A percentile compares a stretch with the other conserved stretches of the same genome.
Evolutionary conservation across 2,888 invertebrate genomes (phyloP).

Genomic region (Diaperis boleti): DNA sequence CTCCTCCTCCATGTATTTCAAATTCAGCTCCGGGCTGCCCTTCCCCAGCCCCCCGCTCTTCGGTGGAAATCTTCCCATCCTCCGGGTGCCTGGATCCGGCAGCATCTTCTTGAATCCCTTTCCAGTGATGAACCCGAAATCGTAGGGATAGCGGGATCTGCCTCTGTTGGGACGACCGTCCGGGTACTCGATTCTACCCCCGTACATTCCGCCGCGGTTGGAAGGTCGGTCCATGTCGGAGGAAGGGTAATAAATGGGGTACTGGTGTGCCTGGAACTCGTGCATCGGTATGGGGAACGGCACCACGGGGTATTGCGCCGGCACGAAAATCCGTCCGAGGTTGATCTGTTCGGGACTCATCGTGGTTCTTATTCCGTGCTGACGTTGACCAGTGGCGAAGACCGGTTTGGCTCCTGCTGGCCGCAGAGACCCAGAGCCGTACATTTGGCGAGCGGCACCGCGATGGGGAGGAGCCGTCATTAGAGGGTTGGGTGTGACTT

Average conservation of each 20-base stretch:
- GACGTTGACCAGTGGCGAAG: constrained; percentile 58
- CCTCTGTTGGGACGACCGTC: constrained; percentile 56
- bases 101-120: constrained; percentile 50
- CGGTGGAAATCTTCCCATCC: constrained; percentile 41
- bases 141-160: constrained; percentile 51
- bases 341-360: constrained; percentile 53
- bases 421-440: constrained; percentile 70
- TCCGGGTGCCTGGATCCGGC: constrained; percentile 35
- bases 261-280: constrained; percentile 51
- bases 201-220: constrained; percentile 57
- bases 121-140: constrained; percentile 55
- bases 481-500: constrained; percentile 52
- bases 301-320: constrained; percentile 46
- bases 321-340: constrained; percentile 34
- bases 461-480: constrained; percentile 67
- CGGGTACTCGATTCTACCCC: constrained; percentile 60
- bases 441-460: constrained; percentile 71
- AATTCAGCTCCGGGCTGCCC: constrained; percentile 22
- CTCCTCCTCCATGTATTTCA: constrained; percentile 49
- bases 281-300: constrained; percentile 51
- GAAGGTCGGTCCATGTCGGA: constrained; percentile 35
- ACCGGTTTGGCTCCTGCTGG: constrained; percentile 66
- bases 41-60: constrained; percentile 39
- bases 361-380: constrained; percentile 64
- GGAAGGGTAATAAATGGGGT: constrained; percentile 40